Evolutionary conservation across 2,888 invertebrate genomes (phyloP).

Genomic region (Trissoscelio sp.): DNA sequence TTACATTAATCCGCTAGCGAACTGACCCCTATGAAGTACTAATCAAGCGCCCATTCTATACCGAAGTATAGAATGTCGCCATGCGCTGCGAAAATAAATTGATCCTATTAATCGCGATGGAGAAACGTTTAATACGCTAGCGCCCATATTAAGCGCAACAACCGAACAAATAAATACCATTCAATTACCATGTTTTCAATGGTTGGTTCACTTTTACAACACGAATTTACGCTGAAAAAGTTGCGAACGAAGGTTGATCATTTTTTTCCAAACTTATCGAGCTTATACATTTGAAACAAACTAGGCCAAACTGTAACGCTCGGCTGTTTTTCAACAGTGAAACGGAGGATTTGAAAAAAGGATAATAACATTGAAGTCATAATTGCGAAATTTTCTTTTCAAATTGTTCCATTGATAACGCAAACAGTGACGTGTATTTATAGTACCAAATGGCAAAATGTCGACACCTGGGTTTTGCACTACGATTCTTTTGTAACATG

Average conservation of each 20-base stretch:
- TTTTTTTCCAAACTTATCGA: background rate
- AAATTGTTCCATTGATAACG: conserved; percentile 1
- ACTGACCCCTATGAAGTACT: conserved; percentile 44
- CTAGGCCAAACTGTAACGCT: background rate
- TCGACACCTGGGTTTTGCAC: background rate
- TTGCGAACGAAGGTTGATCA: too few relatives aligned
- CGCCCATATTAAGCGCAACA: background rate
- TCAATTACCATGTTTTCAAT: too few relatives aligned
- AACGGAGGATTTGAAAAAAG: background rate
- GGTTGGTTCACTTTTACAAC: too few relatives aligned
- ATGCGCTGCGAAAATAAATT: conserved; percentile 21
- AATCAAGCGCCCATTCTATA: conserved; percentile 35
- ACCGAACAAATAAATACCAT: too few relatives aligned
- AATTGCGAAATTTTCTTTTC: background rate
- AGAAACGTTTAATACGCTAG: background rate
- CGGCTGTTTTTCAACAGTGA: background rate
- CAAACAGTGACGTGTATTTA: conserved; percentile 1
- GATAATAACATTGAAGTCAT: background rate
- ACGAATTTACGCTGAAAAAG: too few relatives aligned
- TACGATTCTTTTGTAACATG: conserved; percentile 1
- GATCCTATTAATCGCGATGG: conserved; percentile 15
- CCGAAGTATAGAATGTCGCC: conserved; percentile 5
- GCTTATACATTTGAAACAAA: background rate
- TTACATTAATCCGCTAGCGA: conserved; percentile 42
- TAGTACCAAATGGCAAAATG: background rate